Evolutionary conservation across 2,888 invertebrate genomes (phyloP).

Genomic region (Ptychoptera contaminata): DNA sequence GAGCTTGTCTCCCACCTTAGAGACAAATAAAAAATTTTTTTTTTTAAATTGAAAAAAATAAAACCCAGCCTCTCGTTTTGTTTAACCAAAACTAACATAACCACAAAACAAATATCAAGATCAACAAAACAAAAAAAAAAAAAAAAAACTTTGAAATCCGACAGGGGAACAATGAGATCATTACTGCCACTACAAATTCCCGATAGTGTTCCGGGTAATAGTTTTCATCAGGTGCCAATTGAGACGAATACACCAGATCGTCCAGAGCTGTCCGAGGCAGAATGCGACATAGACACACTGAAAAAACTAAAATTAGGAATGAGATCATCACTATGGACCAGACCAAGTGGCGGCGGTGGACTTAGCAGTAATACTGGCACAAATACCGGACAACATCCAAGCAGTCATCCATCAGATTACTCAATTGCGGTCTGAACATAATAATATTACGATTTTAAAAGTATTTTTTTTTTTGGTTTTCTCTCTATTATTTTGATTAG

Average conservation of each 20-base stretch:
- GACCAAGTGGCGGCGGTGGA: constrained; percentile 28
- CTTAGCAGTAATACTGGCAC: background rate
- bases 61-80: background rate
- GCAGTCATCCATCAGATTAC: constrained; percentile 51
- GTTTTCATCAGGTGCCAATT: constrained; percentile 21
- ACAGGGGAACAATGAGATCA: constrained; percentile 38
- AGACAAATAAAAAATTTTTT: constrained; percentile 1
- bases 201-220: constrained; percentile 22
- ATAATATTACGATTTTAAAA: background rate
- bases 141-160: constrained; percentile 4
- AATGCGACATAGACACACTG: constrained; percentile 57
- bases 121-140: constrained; percentile 4
- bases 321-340: constrained; percentile 53
- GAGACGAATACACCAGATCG: constrained; percentile 23
- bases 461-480: no score
- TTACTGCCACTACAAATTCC: constrained; percentile 44
- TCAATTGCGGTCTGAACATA: constrained; percentile 51
- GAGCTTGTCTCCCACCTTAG: background rate
- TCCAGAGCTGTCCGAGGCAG: constrained; percentile 50
- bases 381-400: constrained; percentile 28
- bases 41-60: background rate
- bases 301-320: constrained; percentile 56
- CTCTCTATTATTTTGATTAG: no score
- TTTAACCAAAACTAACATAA: background rate
- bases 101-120: background rate